phyloP scores from a whole-genome alignment of 2,797 vertebrate species.

The Anguilla megastoma region DNA sequence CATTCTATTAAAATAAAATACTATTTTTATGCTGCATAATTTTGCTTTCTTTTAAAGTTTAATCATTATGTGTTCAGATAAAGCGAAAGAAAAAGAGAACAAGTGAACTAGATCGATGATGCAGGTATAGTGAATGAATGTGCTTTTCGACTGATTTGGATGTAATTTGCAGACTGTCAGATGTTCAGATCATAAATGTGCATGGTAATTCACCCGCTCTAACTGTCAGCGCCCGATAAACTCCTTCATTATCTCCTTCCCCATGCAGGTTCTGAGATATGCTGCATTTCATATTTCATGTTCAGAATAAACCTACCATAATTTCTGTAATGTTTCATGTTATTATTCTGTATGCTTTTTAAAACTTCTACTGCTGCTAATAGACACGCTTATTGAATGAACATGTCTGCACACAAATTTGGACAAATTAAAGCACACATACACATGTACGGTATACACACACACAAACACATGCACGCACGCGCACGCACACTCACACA shows the following conservation, averaged over 20 bases:
- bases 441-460: background rate
- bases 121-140: background rate
- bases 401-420: background rate
- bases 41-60: background rate
- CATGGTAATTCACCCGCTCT: background rate
- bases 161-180: slow-evolving; percentile 8
- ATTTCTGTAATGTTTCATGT: background rate
- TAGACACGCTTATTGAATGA: background rate
- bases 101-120: background rate
- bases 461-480: background rate
- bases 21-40: background rate
- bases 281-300: background rate
- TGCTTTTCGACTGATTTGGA: background rate
- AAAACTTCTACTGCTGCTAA: background rate
- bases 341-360: background rate
- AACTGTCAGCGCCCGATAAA: background rate
- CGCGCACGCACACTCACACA: background rate
- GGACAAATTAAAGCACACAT: background rate
- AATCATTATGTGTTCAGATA: slow-evolving; percentile 3
- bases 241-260: background rate
- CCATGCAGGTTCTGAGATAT: background rate
- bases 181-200: background rate
- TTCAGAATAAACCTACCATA: background rate
- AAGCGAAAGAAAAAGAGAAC: background rate
- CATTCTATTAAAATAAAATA: background rate